Conservation (phyloP, 2,888 invertebrate genomes). For the Limnephilus rhombicus region DNA sequence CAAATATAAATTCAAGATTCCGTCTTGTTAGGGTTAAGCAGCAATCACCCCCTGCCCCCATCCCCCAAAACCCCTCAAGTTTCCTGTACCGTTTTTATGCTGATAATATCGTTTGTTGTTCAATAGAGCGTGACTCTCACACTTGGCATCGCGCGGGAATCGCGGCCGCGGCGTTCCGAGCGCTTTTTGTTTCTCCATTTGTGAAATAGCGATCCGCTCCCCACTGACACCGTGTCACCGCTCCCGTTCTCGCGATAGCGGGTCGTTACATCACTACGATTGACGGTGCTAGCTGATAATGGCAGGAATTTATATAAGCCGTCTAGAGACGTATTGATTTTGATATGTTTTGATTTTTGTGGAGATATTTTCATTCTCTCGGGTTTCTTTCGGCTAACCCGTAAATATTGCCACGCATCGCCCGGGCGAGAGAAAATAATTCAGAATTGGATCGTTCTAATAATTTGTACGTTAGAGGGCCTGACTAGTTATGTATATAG, state of each 20-base stretch:
- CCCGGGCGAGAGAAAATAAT: neutral
- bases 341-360: neutral
- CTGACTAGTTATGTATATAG: no score
- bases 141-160: constrained; percentile 45
- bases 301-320: no score
- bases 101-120: constrained; percentile 62
- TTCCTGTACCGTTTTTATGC: constrained; percentile 58
- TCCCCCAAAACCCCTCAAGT: neutral
- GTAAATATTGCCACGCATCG: neutral
- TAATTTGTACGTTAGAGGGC: neutral
- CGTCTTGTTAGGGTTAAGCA: neutral
- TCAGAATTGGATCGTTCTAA: neutral
- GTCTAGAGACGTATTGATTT: neutral
- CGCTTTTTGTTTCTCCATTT: no score
- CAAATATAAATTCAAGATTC: neutral
- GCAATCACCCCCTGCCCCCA: neutral
- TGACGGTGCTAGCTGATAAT: constrained; percentile 13
- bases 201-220: neutral
- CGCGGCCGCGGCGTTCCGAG: neutral
- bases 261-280: neutral
- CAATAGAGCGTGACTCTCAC: constrained; percentile 60
- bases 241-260: neutral
- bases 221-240: neutral
- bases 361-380: neutral
- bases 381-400: neutral